Conservation (phyloP, 2,113 vertebrate genomes). For the Polypterus senegalus region DNA sequence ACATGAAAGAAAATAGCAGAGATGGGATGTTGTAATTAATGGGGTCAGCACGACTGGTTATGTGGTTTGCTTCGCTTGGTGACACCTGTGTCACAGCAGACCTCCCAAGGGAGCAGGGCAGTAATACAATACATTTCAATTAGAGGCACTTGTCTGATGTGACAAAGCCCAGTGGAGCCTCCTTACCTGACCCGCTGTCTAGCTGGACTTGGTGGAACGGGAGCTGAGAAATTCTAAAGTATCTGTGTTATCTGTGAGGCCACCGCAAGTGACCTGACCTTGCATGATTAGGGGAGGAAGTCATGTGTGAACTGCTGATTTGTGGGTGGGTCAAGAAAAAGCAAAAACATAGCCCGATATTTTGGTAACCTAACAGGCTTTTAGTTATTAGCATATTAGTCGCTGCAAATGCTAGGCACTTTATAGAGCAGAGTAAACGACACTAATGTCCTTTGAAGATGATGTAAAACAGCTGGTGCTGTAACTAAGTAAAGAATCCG, state of each 20-base stretch:
- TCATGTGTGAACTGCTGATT: too few species aligned
- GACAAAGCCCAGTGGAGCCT: constrained; percentile 19
- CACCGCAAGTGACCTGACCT: neutral
- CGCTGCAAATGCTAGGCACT: too few species aligned
- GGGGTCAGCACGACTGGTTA: constrained; percentile 27
- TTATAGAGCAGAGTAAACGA: too few species aligned
- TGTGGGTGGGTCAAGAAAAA: too few species aligned
- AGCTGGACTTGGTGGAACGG: neutral
- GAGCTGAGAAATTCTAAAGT: constrained; percentile 1
- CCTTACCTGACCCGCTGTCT: constrained; percentile 7
- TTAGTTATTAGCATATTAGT: too few species aligned
- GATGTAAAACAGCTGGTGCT: too few species aligned
- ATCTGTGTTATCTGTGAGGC: neutral
- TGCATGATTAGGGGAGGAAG: too few species aligned
- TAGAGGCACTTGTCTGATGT: constrained; percentile 23
- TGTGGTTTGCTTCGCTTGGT: constrained; percentile 24
- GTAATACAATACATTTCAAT: constrained; percentile 30
- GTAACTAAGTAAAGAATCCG: too few species aligned
- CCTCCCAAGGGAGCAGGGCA: constrained; percentile 18
- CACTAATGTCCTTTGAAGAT: too few species aligned
- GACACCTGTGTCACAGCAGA: constrained; percentile 21
- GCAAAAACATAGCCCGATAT: too few species aligned
- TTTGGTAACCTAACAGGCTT: too few species aligned
- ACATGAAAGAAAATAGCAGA: constrained; percentile 18
- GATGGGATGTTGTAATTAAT: constrained; percentile 33